phyloP scores from a whole-genome alignment of 2,888 invertebrate genomes.

The Andrena marginata region DNA sequence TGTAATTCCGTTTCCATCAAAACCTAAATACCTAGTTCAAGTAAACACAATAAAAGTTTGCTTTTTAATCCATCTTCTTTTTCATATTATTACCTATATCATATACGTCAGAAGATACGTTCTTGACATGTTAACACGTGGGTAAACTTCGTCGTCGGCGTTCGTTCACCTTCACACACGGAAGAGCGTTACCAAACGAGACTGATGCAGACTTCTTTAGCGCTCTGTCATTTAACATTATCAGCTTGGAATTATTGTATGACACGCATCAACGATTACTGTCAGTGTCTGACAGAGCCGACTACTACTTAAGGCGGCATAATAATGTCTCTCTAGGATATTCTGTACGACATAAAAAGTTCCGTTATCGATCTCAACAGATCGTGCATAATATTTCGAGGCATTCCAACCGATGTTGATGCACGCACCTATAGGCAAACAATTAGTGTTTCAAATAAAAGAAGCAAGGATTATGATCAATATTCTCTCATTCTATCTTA shows the following conservation, averaged over 20 bases:
- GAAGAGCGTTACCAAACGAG: slow-evolving; percentile 9
- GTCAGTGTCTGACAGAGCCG: slow-evolving; percentile 53
- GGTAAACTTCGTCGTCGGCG: neutral
- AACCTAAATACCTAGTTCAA: no score
- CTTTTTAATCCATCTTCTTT: neutral
- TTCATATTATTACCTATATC: neutral
- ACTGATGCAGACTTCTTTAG: slow-evolving; percentile 19
- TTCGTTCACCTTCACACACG: neutral
- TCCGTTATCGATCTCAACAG: slow-evolving; percentile 24
- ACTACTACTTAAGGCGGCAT: slow-evolving; percentile 46
- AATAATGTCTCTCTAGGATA: slow-evolving; percentile 31
- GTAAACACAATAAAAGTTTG: no score
- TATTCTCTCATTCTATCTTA: no score
- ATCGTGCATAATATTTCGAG: slow-evolving; percentile 13
- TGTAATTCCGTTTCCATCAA: no score
- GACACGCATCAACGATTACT: slow-evolving; percentile 56
- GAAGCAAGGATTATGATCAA: neutral
- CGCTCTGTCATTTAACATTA: slow-evolving; percentile 45
- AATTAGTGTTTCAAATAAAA: neutral
- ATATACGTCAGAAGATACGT: neutral
- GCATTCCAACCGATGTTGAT: neutral
- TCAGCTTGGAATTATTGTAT: slow-evolving; percentile 41
- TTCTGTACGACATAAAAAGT: slow-evolving; percentile 5
- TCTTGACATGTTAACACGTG: neutral
- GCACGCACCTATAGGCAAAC: neutral